A percentile compares a stretch with the other conserved stretches of the same genome.
Evolutionary conservation across 2,888 invertebrate genomes (phyloP).

Genomic region (Tenthredo scrophulariae): DNA sequence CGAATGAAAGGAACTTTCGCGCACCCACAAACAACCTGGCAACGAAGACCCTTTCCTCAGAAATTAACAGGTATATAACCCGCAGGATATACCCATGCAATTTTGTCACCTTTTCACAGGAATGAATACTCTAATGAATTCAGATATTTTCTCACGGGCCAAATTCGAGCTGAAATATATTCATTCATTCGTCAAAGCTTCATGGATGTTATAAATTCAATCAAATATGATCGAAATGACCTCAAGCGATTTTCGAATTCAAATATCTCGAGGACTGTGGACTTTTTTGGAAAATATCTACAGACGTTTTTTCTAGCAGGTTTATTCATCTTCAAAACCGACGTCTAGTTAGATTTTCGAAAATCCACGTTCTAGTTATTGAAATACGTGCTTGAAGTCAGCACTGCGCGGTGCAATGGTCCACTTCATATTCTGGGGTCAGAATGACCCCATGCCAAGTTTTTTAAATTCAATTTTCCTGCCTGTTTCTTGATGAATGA

Average conservation of each 20-base stretch:
- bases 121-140: neutral
- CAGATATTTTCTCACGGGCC: neutral
- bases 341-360: no score
- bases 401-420: neutral
- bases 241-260: no score
- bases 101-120: neutral
- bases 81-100: neutral
- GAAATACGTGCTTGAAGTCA: no score
- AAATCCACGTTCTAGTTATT: no score
- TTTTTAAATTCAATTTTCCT: neutral
- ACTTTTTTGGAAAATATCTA: no score
- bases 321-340: no score
- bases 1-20: conserved; percentile 33
- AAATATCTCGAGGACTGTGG: no score
- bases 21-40: conserved; percentile 13
- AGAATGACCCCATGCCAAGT: no score
- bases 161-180: neutral
- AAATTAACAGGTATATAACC: conserved; percentile 38
- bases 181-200: neutral
- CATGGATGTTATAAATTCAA: no score
- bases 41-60: neutral
- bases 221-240: no score
- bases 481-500: neutral
- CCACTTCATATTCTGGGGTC: neutral
- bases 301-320: no score